Conservation (phyloP, 2,888 invertebrate genomes). For the Odontomyia ornata region DNA sequence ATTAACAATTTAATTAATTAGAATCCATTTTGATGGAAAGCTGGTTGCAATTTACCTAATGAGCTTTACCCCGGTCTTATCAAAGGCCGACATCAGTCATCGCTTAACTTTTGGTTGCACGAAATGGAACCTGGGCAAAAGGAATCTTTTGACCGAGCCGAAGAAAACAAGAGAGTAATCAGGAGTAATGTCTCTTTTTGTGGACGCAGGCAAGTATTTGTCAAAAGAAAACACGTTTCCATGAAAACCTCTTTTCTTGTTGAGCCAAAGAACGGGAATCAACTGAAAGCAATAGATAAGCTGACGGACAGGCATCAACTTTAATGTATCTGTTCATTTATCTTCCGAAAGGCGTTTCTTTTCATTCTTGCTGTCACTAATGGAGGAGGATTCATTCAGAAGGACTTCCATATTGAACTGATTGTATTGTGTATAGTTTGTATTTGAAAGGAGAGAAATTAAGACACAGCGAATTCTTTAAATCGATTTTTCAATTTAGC, state of each 20-base stretch:
- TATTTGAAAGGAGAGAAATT: background rate
- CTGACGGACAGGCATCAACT: conserved; percentile 34
- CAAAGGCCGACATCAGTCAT: conserved; percentile 23
- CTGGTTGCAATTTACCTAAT: conserved; percentile 39
- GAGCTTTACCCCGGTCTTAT: conserved; percentile 42
- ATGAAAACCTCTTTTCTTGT: background rate
- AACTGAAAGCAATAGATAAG: conserved; percentile 36
- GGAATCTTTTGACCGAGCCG: background rate
- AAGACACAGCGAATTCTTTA: background rate
- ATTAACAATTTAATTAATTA: conserved; percentile 41
- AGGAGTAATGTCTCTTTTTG: conserved; percentile 10
- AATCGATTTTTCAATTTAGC: conserved; percentile 20
- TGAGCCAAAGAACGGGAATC: background rate
- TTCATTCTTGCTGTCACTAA: background rate
- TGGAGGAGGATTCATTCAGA: background rate
- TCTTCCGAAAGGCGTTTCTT: background rate
- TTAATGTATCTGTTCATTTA: conserved; percentile 40
- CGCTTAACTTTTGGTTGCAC: conserved; percentile 7
- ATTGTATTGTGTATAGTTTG: background rate
- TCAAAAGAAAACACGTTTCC: background rate
- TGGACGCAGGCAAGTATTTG: background rate
- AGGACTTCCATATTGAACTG: background rate
- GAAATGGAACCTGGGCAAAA: background rate
- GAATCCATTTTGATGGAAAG: conserved; percentile 35
- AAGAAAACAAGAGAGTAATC: conserved; percentile 3